Conservation (phyloP, 2,888 invertebrate genomes). For the Callosobruchus maculatus region DNA sequence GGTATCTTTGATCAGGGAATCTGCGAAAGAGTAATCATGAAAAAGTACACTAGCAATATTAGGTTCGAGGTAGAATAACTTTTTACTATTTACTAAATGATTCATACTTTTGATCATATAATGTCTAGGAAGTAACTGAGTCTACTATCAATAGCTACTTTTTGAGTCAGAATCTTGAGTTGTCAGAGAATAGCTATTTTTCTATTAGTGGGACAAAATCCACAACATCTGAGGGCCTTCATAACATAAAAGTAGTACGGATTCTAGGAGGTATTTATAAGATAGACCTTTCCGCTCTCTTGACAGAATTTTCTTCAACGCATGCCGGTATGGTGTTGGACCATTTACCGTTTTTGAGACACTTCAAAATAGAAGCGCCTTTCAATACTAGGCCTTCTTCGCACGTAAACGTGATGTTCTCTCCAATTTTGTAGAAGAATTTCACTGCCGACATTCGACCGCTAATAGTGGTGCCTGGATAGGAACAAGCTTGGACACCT, state of each 20-base stretch:
- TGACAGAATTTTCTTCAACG: conserved; percentile 25
- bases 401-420: conserved; percentile 80
- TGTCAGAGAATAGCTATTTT: background rate
- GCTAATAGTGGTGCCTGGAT: conserved; percentile 82
- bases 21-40: background rate
- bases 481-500: conserved; percentile 72
- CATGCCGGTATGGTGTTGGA: conserved; percentile 81
- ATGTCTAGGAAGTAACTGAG: background rate
- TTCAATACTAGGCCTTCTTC: conserved; percentile 70
- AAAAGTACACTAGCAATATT: background rate
- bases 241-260: background rate
- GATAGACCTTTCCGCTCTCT: background rate
- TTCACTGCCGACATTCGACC: conserved; percentile 83
- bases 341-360: conserved; percentile 81
- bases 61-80: background rate
- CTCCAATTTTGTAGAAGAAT: conserved; percentile 84
- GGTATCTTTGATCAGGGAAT: background rate
- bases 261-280: background rate
- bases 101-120: background rate
- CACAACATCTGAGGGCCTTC: background rate
- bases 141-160: background rate
- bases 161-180: too few relatives aligned
- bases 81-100: too few relatives aligned
- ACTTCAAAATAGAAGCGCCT: conserved; percentile 75
- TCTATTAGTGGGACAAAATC: too few relatives aligned